Conservation (phyloP, 2,888 invertebrate genomes). For the Agriopis aurantiaria region DNA sequence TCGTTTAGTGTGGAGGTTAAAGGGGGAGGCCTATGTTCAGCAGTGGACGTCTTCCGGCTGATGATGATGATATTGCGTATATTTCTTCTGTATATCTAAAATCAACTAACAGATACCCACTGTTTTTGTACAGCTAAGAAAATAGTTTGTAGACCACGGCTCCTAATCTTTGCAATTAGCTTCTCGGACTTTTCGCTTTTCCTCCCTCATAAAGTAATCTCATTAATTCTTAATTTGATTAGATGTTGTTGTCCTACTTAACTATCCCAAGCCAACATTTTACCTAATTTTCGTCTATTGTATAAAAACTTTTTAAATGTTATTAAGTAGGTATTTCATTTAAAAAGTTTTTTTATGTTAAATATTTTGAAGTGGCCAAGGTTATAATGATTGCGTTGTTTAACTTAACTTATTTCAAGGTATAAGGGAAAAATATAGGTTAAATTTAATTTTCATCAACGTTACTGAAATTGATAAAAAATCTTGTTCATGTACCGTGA, state of each 20-base stretch:
- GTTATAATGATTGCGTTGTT: neutral
- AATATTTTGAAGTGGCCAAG: neutral
- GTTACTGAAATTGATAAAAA: too few species aligned
- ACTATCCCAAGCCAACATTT: slow-evolving; percentile 29
- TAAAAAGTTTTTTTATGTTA: neutral
- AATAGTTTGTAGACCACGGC: neutral
- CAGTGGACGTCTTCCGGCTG: too few species aligned
- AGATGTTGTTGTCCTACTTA: slow-evolving; percentile 11
- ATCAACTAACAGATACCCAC: too few species aligned
- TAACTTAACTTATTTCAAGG: too few species aligned
- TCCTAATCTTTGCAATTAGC: slow-evolving; percentile 13
- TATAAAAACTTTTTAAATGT: neutral
- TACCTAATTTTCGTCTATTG: slow-evolving; percentile 2
- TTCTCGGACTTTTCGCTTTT: slow-evolving; percentile 6
- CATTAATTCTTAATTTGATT: slow-evolving; percentile 19
- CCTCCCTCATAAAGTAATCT: slow-evolving; percentile 19
- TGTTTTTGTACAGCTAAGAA: neutral
- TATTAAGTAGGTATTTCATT: neutral
- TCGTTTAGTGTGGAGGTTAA: too few species aligned
- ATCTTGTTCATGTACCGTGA: too few species aligned
- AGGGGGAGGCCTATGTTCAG: too few species aligned
- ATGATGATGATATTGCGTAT: too few species aligned
- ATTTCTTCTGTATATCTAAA: too few species aligned
- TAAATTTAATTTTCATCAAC: too few species aligned
- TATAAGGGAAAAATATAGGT: too few species aligned